A percentile compares a stretch with the other conserved stretches of the same genome.
Evolutionary conservation across 2,888 invertebrate genomes (phyloP).

Genomic region (Digitonthophagus gazella): DNA sequence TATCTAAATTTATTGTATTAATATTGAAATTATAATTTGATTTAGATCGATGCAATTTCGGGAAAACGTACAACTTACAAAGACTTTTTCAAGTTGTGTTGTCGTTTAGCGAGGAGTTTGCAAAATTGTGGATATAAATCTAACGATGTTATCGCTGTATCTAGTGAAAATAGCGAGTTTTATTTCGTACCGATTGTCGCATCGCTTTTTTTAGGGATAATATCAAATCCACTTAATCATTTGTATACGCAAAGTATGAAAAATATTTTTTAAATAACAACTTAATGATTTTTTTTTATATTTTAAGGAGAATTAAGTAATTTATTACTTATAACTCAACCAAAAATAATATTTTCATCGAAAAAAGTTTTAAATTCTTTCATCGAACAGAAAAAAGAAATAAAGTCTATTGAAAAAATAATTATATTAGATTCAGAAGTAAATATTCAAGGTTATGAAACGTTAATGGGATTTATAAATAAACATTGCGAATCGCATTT

Average conservation of each 20-base stretch:
- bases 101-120: constrained; percentile 37
- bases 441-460: constrained; percentile 54
- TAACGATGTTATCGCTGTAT: constrained; percentile 36
- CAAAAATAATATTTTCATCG: constrained; percentile 65
- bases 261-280: constrained; percentile 56
- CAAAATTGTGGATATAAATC: constrained; percentile 32
- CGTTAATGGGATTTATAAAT: constrained; percentile 54
- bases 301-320: constrained; percentile 53
- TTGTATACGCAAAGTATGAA: constrained; percentile 48
- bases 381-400: constrained; percentile 54
- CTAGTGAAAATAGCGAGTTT: constrained; percentile 39
- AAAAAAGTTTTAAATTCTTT: constrained; percentile 56
- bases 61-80: constrained; percentile 34
- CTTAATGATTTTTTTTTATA: constrained; percentile 41
- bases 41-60: constrained; percentile 39
- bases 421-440: constrained; percentile 57
- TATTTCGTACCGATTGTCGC: constrained; percentile 39
- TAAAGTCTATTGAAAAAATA: constrained; percentile 54
- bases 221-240: constrained; percentile 38
- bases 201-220: constrained; percentile 37
- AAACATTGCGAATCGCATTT: constrained; percentile 37
- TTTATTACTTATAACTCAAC: constrained; percentile 62
- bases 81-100: constrained; percentile 34
- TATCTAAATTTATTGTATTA: neutral
- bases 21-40: constrained; percentile 21